Conservation (phyloP, 2,113 vertebrate species). For the Rhodinocichla rosea region DNA sequence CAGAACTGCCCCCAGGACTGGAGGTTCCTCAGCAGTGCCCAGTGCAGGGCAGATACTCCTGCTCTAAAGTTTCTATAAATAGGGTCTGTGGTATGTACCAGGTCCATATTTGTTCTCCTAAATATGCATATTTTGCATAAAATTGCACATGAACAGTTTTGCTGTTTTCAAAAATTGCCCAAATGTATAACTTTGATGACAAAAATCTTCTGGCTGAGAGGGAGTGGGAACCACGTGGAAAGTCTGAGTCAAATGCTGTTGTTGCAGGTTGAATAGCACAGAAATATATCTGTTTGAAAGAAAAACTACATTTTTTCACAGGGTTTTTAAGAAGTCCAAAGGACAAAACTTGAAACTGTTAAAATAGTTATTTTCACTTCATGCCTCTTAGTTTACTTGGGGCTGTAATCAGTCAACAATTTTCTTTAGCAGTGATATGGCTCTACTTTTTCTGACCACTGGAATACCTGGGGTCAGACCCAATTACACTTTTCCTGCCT, state of each 20-base stretch:
- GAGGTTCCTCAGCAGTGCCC: not conserved
- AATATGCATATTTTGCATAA: not conserved
- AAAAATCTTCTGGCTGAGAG: not conserved
- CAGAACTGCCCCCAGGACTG: not conserved
- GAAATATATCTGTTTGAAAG: not conserved
- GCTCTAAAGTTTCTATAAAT: not conserved
- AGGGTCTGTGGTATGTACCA: not conserved
- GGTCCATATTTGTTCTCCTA: accelerated
- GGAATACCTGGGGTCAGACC: not conserved
- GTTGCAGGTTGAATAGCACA: not conserved
- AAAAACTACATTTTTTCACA: not conserved
- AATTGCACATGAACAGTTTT: not conserved
- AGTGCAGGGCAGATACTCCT: not conserved
- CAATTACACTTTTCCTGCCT: not conserved
- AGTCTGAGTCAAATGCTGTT: not conserved
- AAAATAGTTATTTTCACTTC: not conserved
- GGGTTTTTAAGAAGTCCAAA: not conserved
- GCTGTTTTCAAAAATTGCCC: not conserved
- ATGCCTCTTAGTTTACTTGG: not conserved
- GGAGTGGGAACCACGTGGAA: not conserved
- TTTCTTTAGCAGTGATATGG: not conserved
- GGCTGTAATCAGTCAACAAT: not conserved
- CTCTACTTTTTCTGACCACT: not conserved
- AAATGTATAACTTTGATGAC: not conserved
- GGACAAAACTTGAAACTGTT: not conserved